Base-by-base conservation (phyloP, 1,140 invertebrate species). In the Lysiphlebus fabarum region DNA sequence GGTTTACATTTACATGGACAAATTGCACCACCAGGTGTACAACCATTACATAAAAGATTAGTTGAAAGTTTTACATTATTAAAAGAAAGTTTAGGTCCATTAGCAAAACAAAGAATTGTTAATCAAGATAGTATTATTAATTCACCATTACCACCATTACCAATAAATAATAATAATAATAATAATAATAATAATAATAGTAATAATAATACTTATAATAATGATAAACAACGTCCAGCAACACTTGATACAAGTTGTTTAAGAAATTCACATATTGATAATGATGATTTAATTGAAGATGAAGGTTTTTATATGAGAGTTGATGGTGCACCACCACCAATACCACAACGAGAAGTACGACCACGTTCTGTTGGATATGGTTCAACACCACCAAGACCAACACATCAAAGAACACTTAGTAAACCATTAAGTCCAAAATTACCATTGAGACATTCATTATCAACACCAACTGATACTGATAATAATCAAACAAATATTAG, bases 1-100 rank as follows among this genome's bases (percentile, higher is more conserved):
- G 92, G 90, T 1, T 72, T 96, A 0, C 77, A 85, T 10, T 72
- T 96, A 9, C 93, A 97, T 72, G 92, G 90, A 0, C 84, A 89
- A 64, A 79, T 96, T 41, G 92, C 91, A 3, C 90, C 93, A 0
- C 69, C 85, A 0, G 90, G 88, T 10, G 88, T 96, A 1, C 89
- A 91, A 61, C 93, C 93, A 2, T 71, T 98, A 34, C 94, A 97
- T 66, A 88, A 90, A 65, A 84, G 90, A 56, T 77, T 98, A 6
- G 82, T 92, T n/a, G 93, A 95, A 70, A 82, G 90, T 47, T 93
- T 95, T 66, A 85, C 82, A 1, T 88, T 92, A 64, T 79, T 95
- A 42, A 86, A 88, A 63, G 85, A 89, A 66, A 86, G 86, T 59
- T 73, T 92, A 0, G 86, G 84, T 1, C 81, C 86, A 0, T 72